Evolutionary conservation across 2,113 vertebrate genomes (phyloP).

Genomic region (Cepphus grylle): DNA sequence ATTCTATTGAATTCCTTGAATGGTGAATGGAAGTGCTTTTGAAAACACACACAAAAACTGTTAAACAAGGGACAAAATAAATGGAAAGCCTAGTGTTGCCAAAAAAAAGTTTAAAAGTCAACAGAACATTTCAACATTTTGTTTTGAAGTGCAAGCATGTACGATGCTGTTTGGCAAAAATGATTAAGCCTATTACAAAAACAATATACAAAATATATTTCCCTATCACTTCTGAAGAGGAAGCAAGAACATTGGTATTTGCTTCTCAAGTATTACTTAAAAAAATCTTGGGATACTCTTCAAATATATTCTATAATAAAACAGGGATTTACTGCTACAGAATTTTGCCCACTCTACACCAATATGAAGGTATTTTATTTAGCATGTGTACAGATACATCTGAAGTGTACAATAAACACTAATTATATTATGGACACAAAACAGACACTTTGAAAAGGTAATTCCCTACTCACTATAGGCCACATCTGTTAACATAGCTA

Average conservation of each 20-base stretch:
- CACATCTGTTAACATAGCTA: neutral
- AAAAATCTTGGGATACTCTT: neutral
- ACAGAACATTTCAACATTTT: conserved; percentile 24
- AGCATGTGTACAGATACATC: neutral
- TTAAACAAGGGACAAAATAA: conserved; percentile 56
- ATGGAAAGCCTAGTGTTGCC: neutral
- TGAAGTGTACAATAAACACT: neutral
- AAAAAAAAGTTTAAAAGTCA: conserved; percentile 51
- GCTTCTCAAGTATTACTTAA: neutral
- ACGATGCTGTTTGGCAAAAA: neutral
- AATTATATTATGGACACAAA: neutral
- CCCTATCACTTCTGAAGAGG: neutral
- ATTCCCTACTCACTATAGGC: neutral
- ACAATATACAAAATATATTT: neutral
- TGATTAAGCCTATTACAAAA: neutral
- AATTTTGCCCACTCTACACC: neutral
- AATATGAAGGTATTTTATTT: neutral
- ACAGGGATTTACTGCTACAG: neutral
- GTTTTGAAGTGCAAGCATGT: neutral
- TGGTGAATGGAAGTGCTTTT: conserved; percentile 63
- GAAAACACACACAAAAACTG: conserved; percentile 61
- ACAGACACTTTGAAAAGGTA: neutral
- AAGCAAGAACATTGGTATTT: neutral
- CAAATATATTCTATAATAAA: neutral
- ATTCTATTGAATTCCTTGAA: conserved; percentile 64